Base-by-base conservation (phyloP, 2,113 vertebrate genomes). In the Sporophila hypoxantha region DNA sequence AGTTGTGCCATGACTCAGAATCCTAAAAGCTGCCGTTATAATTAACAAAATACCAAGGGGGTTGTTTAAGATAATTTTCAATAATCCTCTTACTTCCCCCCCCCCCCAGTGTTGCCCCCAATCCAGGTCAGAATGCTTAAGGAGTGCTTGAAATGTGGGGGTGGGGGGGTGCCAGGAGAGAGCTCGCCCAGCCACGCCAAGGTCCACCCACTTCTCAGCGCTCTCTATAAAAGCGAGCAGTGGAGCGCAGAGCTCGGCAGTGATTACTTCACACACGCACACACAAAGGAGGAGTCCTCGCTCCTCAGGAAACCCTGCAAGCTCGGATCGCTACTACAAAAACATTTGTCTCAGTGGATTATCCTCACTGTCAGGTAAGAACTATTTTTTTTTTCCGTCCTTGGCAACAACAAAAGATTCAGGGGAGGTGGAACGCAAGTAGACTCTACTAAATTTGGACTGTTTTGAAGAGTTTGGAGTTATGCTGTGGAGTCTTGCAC, bases 191-290 rank as follows among this genome's bases (percentile, higher is more conserved):
- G 82, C 83, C 92, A 74, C 81, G 84, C 83, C 71, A 71, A 85
- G 74, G 73, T 85, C 94, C 94, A 82, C 92, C 96, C 97, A 96
- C 98, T 97, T 97, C 97, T 83, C 94, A 84, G 79, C 37, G 79
- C 90, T 29, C 64, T 69, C 81, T 97, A 98, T 98, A 98, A 98
- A 98, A 96, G 95, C 93, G 64, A 83, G 88, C 69, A 57, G 91
- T 87, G 95, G 86, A 95, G 96, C 92, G 92, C 81, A 66, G 95
- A 93, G 91, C 96, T 92, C 94, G 68, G 85, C 96, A 97, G 96
- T 95, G 96, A 97, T 97, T 97, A 87, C 96, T 97, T 96, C 94
- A 97, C 96, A 95, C 97, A 97, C 95, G 25, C 96, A 95, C 97
- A 97, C 95, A 96, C 96, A 97, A 95, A 96, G 78, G 50, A 70